Evolutionary conservation across 1,140 invertebrate species (phyloP), one percentile per base, ranked within the genome.

Genomic region (Zaprionus davidi): DNA sequence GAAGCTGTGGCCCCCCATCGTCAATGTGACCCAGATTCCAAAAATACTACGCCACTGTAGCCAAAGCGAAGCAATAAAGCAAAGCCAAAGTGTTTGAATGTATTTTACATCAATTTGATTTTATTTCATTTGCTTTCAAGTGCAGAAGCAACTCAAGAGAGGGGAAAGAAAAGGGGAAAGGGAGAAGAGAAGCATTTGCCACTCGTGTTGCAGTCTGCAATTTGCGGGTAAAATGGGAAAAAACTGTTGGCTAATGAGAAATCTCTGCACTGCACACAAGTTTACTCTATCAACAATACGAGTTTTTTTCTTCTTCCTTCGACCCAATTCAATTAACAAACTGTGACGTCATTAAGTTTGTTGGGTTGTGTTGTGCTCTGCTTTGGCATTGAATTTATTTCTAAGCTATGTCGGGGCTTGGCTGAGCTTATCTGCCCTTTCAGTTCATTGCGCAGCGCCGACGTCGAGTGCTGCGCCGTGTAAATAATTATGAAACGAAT

Each of bases 101-200:
- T 64, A 77, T 77, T 77, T 77, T 73, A 77, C 71, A 77, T 68
- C 71, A 73, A 46, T 77, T 77, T 63, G 75, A 77, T 73, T 67
- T 73, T 69, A 77, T 77, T 73, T 57, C 58, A 58, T 51, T 73
- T 66, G 31, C 63, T 38, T 57, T 66, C 70, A 72, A 72, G 69
- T 72, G 69, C 41, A 28, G 28, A 71, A 59, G 55, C 15, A 58
- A 55, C 38, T 58, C 22, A 49, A 64, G 51, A 13, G 51, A 2
- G 4, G 36, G 6, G 31, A 44, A 5, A 1, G 6, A 13, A 7
- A 31, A 31, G 12, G 13, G 28, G 24, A 20, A 12, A 36, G 13
- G 17, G 5, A 12, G 41, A 15, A 9, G 9, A 11, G 31, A 2
- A 34, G 31, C 31, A 34, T 38, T 17, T 57, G 24, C 57, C 60